phyloP scores from a whole-genome alignment of 2,888 invertebrate genomes.

The Unio delphinus region DNA sequence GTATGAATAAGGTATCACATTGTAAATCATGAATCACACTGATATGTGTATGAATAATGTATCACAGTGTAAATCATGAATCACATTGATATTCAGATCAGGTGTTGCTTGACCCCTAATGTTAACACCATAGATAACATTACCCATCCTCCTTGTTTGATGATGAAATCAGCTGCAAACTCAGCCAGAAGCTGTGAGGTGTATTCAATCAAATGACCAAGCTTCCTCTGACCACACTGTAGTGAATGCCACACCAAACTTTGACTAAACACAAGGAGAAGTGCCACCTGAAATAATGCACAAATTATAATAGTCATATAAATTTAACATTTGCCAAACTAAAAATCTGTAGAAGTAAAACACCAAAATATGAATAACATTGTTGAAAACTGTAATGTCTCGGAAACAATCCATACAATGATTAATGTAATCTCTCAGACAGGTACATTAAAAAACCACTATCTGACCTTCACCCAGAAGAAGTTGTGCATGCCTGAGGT shows the following conservation, averaged over 20 bases:
- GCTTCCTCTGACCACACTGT: constrained; percentile 36
- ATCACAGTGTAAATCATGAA: too few relatives aligned
- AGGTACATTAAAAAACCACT: too few relatives aligned
- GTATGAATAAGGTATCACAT: too few relatives aligned
- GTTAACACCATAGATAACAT: constrained; percentile 3
- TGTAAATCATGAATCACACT: too few relatives aligned
- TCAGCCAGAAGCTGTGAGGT: constrained; percentile 51
- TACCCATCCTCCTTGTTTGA: constrained; percentile 61
- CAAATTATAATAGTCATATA: not conserved
- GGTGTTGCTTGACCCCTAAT: too few relatives aligned
- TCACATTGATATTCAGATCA: too few relatives aligned
- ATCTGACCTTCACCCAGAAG: too few relatives aligned
- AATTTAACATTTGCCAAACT: not conserved
- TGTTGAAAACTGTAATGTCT: not conserved
- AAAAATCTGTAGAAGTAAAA: not conserved
- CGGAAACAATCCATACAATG: too few relatives aligned
- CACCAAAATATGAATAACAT: not conserved
- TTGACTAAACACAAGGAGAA: constrained; percentile 54
- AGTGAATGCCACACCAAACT: constrained; percentile 42
- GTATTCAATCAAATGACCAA: constrained; percentile 46
- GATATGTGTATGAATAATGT: too few relatives aligned
- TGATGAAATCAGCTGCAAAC: constrained; percentile 52
- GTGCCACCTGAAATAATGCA: constrained; percentile 41
- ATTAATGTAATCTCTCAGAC: too few relatives aligned
- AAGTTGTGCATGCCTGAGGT: too few relatives aligned